Evolutionary conservation across 1,140 invertebrate species (phyloP).

Genomic region (Leptopilina clavipes): DNA sequence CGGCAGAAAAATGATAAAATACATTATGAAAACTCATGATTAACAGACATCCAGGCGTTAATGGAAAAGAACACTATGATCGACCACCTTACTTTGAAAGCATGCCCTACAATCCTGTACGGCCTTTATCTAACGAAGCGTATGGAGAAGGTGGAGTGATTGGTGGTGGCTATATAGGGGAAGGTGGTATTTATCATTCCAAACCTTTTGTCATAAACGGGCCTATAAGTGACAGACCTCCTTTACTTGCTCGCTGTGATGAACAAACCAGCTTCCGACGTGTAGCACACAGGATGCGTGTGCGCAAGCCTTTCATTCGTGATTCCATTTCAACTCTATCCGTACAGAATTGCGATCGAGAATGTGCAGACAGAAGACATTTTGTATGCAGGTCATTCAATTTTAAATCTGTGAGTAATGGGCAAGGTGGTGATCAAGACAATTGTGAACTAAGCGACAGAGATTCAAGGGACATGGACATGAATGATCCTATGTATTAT

Average conservation of each 20-base stretch:
- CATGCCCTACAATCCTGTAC: slow-evolving; percentile 57
- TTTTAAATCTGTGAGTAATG: slow-evolving; percentile 79
- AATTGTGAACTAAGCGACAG: slow-evolving; percentile 93
- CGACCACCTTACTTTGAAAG: slow-evolving; percentile 61
- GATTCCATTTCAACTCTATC: slow-evolving; percentile 83
- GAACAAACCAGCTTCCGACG: slow-evolving; percentile 87
- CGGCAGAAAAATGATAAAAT: not conserved
- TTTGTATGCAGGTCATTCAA: slow-evolving; percentile 92
- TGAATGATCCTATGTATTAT: slow-evolving; percentile 89
- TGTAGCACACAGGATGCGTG: slow-evolving; percentile 83
- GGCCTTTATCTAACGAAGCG: slow-evolving; percentile 67
- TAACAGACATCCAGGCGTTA: slow-evolving; percentile 56
- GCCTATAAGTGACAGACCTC: slow-evolving; percentile 71
- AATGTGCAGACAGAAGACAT: slow-evolving; percentile 87
- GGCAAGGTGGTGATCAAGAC: slow-evolving; percentile 82
- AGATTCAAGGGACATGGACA: slow-evolving; percentile 87
- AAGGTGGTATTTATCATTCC: slow-evolving; percentile 69
- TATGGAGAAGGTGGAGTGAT: slow-evolving; percentile 66
- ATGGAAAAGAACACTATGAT: slow-evolving; percentile 63
- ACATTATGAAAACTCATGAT: not conserved
- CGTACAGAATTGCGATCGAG: slow-evolving; percentile 85
- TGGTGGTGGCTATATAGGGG: slow-evolving; percentile 70
- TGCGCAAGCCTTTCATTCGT: slow-evolving; percentile 86
- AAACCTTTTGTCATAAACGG: slow-evolving; percentile 66
- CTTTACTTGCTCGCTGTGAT: slow-evolving; percentile 80